These are phyloP conservation scores for Semicossyphus pulcher DNA, from an alignment of 2,113 vertebrate species.

Conservation along the genomic window DNA sequence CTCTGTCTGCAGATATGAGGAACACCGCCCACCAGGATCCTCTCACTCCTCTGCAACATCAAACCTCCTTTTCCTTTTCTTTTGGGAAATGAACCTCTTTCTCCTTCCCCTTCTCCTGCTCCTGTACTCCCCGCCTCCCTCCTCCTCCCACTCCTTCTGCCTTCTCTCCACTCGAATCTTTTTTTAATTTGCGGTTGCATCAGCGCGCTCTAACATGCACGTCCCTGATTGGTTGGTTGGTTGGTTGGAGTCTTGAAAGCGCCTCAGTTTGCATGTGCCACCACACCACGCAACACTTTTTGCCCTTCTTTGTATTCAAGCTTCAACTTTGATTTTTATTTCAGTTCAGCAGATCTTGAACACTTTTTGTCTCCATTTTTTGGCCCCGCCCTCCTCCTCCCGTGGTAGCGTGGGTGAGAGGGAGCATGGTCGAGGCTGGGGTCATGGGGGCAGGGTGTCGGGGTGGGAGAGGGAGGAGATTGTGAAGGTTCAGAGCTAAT, in stretches of 20 bases:
- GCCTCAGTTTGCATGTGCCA: constrained; percentile 96
- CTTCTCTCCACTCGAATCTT: constrained; percentile 56
- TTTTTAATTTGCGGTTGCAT: constrained; percentile 91
- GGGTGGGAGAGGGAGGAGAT: constrained; percentile 15
- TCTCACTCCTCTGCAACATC: constrained; percentile 83
- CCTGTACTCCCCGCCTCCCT: constrained; percentile 1
- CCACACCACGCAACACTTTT: constrained; percentile 82
- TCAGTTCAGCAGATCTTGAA: constrained; percentile 75
- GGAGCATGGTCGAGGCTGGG: constrained; percentile 86
- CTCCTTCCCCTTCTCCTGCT: constrained; percentile 21
- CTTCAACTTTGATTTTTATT: constrained; percentile 76
- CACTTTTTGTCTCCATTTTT: constrained; percentile 72
- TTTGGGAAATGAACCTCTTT: constrained; percentile 84
- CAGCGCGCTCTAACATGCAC: constrained; percentile 94
- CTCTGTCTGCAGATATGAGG: constrained; percentile 64
- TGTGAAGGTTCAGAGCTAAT: constrained; percentile 51
- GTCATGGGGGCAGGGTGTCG: background rate
- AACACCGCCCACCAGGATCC: constrained; percentile 83
- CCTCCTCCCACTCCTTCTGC: background rate
- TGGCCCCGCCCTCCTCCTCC: constrained; percentile 37
- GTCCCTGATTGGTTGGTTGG: constrained; percentile 90
- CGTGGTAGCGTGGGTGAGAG: constrained; percentile 66
- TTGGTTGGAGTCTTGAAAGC: constrained; percentile 90
- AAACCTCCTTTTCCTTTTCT: constrained; percentile 64
- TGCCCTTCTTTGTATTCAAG: constrained; percentile 55